A percentile compares a stretch with the other conserved stretches of the same genome.
Evolutionary conservation across 1,140 invertebrate species (phyloP).

Genomic region (Calycopis cecrops): DNA sequence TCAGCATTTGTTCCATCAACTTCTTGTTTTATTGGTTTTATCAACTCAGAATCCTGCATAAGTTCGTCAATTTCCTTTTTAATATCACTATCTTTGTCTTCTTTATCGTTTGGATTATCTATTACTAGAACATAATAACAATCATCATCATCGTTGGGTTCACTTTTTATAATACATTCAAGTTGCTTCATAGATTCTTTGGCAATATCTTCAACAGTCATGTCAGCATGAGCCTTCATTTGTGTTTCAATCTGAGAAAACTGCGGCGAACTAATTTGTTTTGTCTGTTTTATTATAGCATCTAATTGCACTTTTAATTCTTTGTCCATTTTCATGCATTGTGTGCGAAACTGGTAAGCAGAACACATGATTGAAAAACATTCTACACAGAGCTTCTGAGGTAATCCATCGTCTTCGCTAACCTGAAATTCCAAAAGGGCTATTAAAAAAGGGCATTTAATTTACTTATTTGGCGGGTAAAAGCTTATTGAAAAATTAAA

Average conservation of each 20-base stretch:
- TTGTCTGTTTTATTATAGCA: slow-evolving; percentile 28
- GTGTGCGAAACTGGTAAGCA: slow-evolving; percentile 64
- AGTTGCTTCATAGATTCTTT: slow-evolving; percentile 59
- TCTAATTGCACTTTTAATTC: slow-evolving; percentile 55
- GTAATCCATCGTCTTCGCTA: slow-evolving; percentile 55
- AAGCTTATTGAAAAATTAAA: no score
- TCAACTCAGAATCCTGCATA: slow-evolving; percentile 13
- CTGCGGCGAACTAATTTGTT: slow-evolving; percentile 26
- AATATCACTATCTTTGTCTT: slow-evolving; percentile 23
- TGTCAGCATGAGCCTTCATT: slow-evolving; percentile 30
- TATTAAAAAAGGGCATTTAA: background rate
- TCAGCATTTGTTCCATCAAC: slow-evolving; percentile 16
- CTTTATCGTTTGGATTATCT: slow-evolving; percentile 51
- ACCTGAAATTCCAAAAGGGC: slow-evolving; percentile 46
- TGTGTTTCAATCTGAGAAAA: slow-evolving; percentile 30
- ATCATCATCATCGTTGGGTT: slow-evolving; percentile 63
- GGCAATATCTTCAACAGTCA: slow-evolving; percentile 38
- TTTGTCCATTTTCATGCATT: slow-evolving; percentile 65
- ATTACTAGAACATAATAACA: slow-evolving; percentile 64
- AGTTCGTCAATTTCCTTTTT: slow-evolving; percentile 12
- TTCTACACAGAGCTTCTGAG: slow-evolving; percentile 57
- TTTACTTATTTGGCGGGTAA: no score
- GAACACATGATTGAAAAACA: slow-evolving; percentile 54
- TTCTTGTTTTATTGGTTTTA: slow-evolving; percentile 24
- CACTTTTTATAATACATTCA: slow-evolving; percentile 57